Evolutionary conservation across 2,113 vertebrate genomes (phyloP).

Genomic region (Nesoenas mayeri): DNA sequence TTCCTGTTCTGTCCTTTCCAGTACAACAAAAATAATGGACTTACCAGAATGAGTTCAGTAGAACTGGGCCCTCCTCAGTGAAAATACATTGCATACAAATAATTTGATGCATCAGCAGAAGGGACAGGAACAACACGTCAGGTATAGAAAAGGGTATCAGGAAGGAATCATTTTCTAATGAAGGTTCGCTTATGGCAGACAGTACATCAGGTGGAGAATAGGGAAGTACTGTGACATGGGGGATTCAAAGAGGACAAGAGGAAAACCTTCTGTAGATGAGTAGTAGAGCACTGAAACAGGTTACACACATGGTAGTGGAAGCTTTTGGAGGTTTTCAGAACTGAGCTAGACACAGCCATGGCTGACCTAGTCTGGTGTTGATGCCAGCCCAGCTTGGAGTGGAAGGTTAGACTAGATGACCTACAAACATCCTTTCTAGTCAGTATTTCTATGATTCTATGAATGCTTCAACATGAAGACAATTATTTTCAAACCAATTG

Average conservation of each 20-base stretch:
- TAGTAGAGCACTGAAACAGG: neutral
- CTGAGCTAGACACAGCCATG: neutral
- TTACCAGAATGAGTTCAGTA: neutral
- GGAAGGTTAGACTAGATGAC: neutral
- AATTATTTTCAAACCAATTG: neutral
- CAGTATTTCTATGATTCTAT: neutral
- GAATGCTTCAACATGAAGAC: neutral
- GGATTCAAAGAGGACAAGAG: neutral
- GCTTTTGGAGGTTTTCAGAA: neutral
- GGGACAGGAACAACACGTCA: neutral
- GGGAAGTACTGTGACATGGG: neutral
- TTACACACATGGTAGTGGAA: neutral
- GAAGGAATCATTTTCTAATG: neutral
- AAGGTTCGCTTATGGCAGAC: neutral
- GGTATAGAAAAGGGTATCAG: neutral
- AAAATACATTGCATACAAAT: neutral
- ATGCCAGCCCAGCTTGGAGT: neutral
- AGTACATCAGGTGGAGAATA: neutral
- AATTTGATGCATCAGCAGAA: neutral
- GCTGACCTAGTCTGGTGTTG: neutral
- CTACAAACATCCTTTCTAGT: neutral
- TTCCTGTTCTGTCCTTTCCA: neutral
- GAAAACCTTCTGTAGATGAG: neutral
- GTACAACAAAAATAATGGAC: neutral
- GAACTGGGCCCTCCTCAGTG: neutral